Base-by-base conservation (phyloP, 1,140 invertebrate species). In the Anastrepha ludens region DNA sequence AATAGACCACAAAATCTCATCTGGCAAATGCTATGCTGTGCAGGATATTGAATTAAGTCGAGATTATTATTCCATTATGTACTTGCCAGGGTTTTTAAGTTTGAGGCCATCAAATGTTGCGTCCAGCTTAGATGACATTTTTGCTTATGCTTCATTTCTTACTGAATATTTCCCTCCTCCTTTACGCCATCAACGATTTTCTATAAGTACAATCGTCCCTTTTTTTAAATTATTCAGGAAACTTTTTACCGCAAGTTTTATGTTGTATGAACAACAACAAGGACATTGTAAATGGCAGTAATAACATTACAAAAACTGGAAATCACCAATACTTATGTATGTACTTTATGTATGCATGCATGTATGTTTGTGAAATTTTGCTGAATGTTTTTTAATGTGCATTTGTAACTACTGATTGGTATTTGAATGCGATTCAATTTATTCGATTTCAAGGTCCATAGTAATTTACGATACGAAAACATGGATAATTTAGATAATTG, bases 401-500 rank as follows among this genome's bases (percentile, higher is more conserved):
- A 62, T 8, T 7, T 58, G 7, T 55, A 55, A 55, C 50, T 55
- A 55, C 11, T 55, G 50, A 50, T 50, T 78, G 17, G 47, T 78
- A n/a, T 78, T 78, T 78, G 70, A 78, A 55, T 78, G 47, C 55
- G n/a, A 50, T 20, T 55, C 74, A 58, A 29, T 81, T 81, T 81
- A 81, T 81, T 41, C 74, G 74, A 17, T 81, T 81, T 29, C 47
- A 81, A 81, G 74, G 74, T 81, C 20, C 74, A 55, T 15, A n/a
- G 47, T 81, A 15, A 55, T 50, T 55, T 50, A 81, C 47, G 20
- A 81, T 55, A 81, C 20, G 17, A 81, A 81, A 81, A 81, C 74
- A 81, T 55, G 17, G 74, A 50, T 81, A 55, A 81, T 81, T 81
- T 81, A 81, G 47, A 29, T 81, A 81, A 81, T 81, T 81, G 74